Evolutionary conservation across 1,140 invertebrate genomes (phyloP), one percentile per base, ranked within the genome.

Genomic region (Pomacea maculata): DNA sequence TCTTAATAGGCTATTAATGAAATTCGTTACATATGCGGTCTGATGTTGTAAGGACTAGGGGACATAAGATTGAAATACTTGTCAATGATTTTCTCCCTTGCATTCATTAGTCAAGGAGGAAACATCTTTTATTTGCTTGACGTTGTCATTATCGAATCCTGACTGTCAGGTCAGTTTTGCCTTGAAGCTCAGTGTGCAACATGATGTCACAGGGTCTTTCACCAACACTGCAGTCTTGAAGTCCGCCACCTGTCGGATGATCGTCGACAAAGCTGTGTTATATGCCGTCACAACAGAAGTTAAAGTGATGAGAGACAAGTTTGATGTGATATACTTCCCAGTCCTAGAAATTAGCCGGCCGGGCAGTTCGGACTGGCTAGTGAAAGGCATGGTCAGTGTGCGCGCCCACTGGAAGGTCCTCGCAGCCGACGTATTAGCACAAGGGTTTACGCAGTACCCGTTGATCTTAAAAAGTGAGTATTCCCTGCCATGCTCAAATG

Each of bases 171-270:
- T 45, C 68, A 21, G 11, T 12, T 5, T 29, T 45, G 5, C 68
- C 1, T 70, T 29, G n/a, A 45, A 17, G 34, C 68, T 1, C 68
- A 25, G 68, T 70, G 1, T 70, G 6, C 68, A n/a, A 70, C 9
- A 21, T 70, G n/a, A 29, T 45, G n/a, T 67, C 34, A n/a, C 72
- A 80, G 78, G 78, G 14, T 34, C 78, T 21, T 14, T 80, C 17
- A 64, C 34, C 4, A 73, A 45, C 70, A 80, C 57, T 21, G 1
- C 57, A 0, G 29, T 29, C 14, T n/a, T 52, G 15, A 73, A 73
- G 19, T 45, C 34, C 17, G 63, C 70, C 8, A 17, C 17, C 6
- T 67, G 65, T 19, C 17, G 17, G 34, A 45, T 78, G n/a, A 52
- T 54, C 8, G 25, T 78, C n/a, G 77, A 78, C 67, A 25, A 67